A percentile compares a stretch with the other conserved stretches of the same genome.
phyloP scores from a whole-genome alignment of 2,888 invertebrate species.

The Nephrotoma appendiculata region DNA sequence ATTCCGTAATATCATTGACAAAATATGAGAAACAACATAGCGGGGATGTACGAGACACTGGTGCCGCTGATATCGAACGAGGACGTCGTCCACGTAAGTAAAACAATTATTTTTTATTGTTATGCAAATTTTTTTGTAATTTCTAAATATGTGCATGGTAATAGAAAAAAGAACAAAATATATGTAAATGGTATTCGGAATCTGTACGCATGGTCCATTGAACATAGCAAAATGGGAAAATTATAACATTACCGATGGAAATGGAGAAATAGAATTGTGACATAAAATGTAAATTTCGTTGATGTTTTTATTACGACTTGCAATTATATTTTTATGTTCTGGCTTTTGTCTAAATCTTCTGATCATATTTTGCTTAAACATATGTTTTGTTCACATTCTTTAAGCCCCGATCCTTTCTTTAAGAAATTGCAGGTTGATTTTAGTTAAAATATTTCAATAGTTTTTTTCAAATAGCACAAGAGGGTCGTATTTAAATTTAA shows the following conservation, averaged over 20 bases:
- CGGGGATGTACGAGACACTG: constrained; percentile 40
- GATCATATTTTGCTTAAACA: too few species aligned
- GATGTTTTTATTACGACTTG: neutral
- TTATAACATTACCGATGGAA: neutral
- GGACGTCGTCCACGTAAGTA: constrained; percentile 33
- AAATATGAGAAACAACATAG: constrained; percentile 43
- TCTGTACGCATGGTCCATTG: neutral
- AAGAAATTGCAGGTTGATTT: too few species aligned
- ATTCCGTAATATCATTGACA: constrained; percentile 81
- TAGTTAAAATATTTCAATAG: too few species aligned
- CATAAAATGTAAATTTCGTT: neutral
- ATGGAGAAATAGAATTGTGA: neutral
- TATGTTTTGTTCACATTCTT: too few species aligned
- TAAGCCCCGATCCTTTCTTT: too few species aligned
- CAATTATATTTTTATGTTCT: neutral
- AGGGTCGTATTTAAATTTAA: too few species aligned
- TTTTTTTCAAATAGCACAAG: too few species aligned
- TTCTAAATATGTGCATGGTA: neutral
- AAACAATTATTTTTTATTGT: neutral
- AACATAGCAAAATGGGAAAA: neutral
- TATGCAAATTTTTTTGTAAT: neutral
- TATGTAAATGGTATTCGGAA: neutral
- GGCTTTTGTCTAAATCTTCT: neutral
- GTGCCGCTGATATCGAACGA: constrained; percentile 36
- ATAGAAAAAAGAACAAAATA: neutral